Base-by-base conservation (phyloP, 2,113 vertebrate species). In the Periophthalmodon schlosseri region DNA sequence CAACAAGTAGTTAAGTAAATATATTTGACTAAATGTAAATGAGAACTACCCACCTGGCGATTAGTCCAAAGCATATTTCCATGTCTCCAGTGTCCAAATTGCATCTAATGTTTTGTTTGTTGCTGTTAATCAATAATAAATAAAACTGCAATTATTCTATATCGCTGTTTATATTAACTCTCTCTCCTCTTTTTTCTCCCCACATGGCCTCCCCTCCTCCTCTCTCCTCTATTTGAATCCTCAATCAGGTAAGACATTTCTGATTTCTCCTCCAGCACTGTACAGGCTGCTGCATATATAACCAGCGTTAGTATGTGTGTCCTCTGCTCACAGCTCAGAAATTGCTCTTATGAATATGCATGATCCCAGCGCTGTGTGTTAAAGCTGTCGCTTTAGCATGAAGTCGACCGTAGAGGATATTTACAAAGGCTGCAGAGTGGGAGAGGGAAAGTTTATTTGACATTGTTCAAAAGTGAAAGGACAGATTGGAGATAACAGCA, bases 311-410 rank as follows among this genome's bases (percentile, higher is more conserved):
- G 73, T 74, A 49, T 73, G 18, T 64, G 65, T 79, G 68, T 80
- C 74, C 76, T 76, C 70, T 73, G 65, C 72, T 81, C 79, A 61
- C 85, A 78, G 79, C 84, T 81, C 81, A 78, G 81, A 88, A 91
- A 87, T 75, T 34, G 86, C 58, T 18, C 72, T 75, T 61, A 91
- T 91, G 88, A 90, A 92, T 89, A 90, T 92, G 78, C 84, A 91
- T 87, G 0, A 36, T 83, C 87, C 80, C 77, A 6, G 28, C 82
- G 70, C 84, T 77, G n/a, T 75, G 73, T 68, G 72, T 49, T 76
- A 54, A 78, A 76, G 77, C 76, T 88, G 87, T 84, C 81, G 36
- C 76, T n/a, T n/a, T 70, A 66, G 69, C 71, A 50, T 70, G 50
- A 75, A 85, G 83, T 49, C 75, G 70, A 80, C 76, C 57, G 9